Evolutionary conservation across 2,797 vertebrate species (phyloP).

Genomic region (Euthynnus affinis): DNA sequence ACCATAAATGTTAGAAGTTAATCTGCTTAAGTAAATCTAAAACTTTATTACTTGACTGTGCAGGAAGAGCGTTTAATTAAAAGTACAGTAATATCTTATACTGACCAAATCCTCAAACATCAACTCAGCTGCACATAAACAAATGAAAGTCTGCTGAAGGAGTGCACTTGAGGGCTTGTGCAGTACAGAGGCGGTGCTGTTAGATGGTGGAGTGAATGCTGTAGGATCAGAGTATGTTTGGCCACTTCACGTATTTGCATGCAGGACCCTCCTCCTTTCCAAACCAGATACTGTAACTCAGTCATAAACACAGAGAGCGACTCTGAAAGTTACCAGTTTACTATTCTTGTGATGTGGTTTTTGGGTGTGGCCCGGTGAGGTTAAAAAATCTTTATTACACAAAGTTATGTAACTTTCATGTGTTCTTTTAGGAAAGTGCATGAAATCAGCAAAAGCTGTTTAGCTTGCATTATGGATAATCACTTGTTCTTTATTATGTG

Average conservation of each 20-base stretch:
- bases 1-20: neutral
- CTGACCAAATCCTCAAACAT: neutral
- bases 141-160: slow-evolving; percentile 21
- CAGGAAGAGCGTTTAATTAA: neutral
- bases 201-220: slow-evolving; percentile 32
- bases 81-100: neutral
- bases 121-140: slow-evolving; percentile 14
- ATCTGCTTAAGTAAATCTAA: neutral
- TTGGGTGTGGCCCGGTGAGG: slow-evolving; percentile 7
- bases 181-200: slow-evolving; percentile 55
- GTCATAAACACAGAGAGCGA: slow-evolving; percentile 43
- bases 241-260: slow-evolving; percentile 25
- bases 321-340: slow-evolving; percentile 39
- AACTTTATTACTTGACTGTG: neutral
- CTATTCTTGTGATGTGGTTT: slow-evolving; percentile 35
- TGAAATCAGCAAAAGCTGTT: slow-evolving; percentile 27
- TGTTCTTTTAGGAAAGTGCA: slow-evolving; percentile 17
- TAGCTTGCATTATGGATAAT: slow-evolving; percentile 22
- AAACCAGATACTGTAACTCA: slow-evolving; percentile 50
- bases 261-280: slow-evolving; percentile 27
- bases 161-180: slow-evolving; percentile 15
- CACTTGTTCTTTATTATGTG: slow-evolving; percentile 36
- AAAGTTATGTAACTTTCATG: slow-evolving; percentile 50
- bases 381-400: slow-evolving; percentile 38
- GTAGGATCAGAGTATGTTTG: slow-evolving; percentile 57